Conservation (phyloP, 2,888 invertebrate genomes). For the Malthinus flaveolus region DNA sequence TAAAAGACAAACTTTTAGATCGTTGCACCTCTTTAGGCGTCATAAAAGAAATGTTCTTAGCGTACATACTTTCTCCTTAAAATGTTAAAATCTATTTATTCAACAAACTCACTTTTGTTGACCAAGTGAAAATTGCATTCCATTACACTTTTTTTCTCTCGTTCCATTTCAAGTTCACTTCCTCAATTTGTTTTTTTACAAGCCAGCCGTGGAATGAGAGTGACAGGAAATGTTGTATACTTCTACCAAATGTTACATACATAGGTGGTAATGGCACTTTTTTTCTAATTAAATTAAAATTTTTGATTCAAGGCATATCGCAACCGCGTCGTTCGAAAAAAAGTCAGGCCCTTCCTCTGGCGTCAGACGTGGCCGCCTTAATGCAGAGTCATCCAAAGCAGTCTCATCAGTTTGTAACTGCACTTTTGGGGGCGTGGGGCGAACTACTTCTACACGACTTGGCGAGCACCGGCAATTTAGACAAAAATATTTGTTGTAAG, state of each 20-base stretch:
- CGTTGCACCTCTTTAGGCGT: background rate
- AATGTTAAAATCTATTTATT: constrained; percentile 1
- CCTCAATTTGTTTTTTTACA: constrained; percentile 16
- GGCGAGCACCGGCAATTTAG: constrained; percentile 66
- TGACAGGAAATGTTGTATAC: constrained; percentile 1
- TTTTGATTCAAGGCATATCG: constrained; percentile 51
- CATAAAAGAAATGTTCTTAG: background rate
- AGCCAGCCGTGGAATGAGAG: constrained; percentile 7
- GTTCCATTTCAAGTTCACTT: constrained; percentile 29
- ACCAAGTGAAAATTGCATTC: constrained; percentile 2
- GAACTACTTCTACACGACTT: constrained; percentile 75
- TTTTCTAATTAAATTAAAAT: constrained; percentile 1
- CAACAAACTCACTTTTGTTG: constrained; percentile 2
- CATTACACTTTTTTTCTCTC: constrained; percentile 1
- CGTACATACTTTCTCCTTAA: background rate
- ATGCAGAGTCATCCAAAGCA: constrained; percentile 61
- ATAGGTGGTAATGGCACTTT: background rate
- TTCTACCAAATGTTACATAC: background rate
- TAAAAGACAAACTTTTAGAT: too few species aligned
- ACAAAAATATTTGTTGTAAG: constrained; percentile 56
- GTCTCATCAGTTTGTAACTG: constrained; percentile 75
- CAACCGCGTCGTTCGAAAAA: constrained; percentile 59
- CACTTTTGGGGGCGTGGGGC: constrained; percentile 79
- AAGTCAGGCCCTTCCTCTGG: constrained; percentile 64
- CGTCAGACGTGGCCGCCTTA: constrained; percentile 62